Evolutionary conservation across 2,113 vertebrate genomes (phyloP).

Genomic region (Odontesthes bonariensis): DNA sequence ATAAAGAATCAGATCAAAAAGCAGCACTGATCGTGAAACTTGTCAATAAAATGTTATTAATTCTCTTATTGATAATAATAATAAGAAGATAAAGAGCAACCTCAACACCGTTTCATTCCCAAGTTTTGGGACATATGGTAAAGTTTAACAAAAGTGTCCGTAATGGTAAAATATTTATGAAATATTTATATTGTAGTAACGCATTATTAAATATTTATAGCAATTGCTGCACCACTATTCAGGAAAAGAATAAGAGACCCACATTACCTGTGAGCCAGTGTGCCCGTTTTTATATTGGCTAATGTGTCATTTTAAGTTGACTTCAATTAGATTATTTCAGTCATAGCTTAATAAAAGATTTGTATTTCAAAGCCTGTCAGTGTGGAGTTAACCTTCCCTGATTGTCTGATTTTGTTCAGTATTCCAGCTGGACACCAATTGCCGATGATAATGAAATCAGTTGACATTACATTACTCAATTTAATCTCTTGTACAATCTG

Average conservation of each 20-base stretch:
- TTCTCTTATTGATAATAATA: too few species aligned
- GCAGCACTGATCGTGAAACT: neutral
- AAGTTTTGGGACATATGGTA: too few species aligned
- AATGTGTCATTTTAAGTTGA: slow-evolving; percentile 27
- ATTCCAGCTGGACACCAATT: slow-evolving; percentile 58
- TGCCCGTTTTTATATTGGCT: neutral
- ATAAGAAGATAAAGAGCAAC: too few species aligned
- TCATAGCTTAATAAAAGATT: slow-evolving; percentile 39
- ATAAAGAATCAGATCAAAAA: neutral
- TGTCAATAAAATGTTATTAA: neutral
- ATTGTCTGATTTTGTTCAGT: slow-evolving; percentile 56
- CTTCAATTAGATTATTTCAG: slow-evolving; percentile 19
- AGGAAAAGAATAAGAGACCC: too few species aligned
- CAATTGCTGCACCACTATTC: too few species aligned
- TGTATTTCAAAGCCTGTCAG: slow-evolving; percentile 45
- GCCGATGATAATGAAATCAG: slow-evolving; percentile 65
- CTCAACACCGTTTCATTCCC: too few species aligned
- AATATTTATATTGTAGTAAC: too few species aligned
- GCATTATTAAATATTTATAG: too few species aligned
- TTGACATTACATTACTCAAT: slow-evolving; percentile 54
- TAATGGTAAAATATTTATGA: too few species aligned
- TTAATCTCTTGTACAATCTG: slow-evolving; percentile 54
- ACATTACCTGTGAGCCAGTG: neutral
- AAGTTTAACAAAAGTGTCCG: too few species aligned
- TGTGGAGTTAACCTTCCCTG: slow-evolving; percentile 48